A percentile compares a stretch with the other conserved stretches of the same genome.
phyloP scores from a whole-genome alignment of 1,140 invertebrate genomes.

The Sminthurides bifidus region DNA sequence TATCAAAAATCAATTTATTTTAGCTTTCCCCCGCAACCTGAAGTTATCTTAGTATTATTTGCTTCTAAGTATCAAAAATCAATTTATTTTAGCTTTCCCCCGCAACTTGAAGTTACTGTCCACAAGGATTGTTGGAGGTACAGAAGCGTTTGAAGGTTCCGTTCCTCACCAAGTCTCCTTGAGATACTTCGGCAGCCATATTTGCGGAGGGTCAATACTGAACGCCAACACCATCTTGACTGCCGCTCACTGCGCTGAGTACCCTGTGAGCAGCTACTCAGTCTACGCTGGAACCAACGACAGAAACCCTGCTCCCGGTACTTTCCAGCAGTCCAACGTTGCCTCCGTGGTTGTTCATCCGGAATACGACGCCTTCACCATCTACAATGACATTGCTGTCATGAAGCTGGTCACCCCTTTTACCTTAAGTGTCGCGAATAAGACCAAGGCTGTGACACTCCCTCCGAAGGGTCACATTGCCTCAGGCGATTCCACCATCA shows the following conservation, averaged over 20 bases:
- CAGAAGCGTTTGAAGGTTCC: conserved; percentile 31
- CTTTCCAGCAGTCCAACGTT: neutral
- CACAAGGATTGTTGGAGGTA: conserved; percentile 32
- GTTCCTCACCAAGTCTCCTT: conserved; percentile 1
- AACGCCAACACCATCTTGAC: neutral
- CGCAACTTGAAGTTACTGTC: too few relatives aligned
- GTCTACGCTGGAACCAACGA: conserved; percentile 1
- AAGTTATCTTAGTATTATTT: too few relatives aligned
- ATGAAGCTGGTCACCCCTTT: neutral
- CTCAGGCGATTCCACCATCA: neutral
- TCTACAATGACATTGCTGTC: conserved; percentile 8
- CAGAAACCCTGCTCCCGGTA: neutral
- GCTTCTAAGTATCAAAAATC: too few relatives aligned
- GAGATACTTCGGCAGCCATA: neutral
- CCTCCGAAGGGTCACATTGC: conserved; percentile 1
- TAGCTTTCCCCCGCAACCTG: too few relatives aligned
- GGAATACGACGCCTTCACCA: neutral
- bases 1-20: too few relatives aligned
- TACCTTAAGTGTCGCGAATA: neutral
- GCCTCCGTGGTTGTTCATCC: neutral
- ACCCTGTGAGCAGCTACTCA: neutral
- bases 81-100: too few relatives aligned
- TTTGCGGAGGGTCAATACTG: conserved; percentile 3
- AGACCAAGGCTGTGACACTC: neutral
- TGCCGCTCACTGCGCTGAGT: conserved; percentile 3